These are phyloP conservation scores for Myxocyprinus asiaticus DNA, from an alignment of 2,113 vertebrate species.

Conservation along the genomic window DNA sequence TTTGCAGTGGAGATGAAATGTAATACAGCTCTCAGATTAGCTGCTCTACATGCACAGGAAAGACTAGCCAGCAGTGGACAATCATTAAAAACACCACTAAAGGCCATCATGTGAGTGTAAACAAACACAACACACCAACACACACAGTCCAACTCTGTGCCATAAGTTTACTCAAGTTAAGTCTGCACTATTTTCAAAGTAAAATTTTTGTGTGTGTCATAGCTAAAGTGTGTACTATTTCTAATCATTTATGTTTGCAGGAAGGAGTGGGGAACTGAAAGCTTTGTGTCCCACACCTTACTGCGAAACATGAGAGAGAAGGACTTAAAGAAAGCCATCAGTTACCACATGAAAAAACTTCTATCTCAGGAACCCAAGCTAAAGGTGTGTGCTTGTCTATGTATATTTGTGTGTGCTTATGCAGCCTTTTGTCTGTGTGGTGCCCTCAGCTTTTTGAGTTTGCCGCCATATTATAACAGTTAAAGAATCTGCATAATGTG, in stretches of 20 bases:
- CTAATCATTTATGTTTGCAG: conserved; percentile 65
- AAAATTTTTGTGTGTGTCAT: background rate
- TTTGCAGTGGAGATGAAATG: conserved; percentile 97
- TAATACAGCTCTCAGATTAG: conserved; percentile 86
- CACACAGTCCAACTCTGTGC: conserved; percentile 7
- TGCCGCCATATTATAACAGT: too few species aligned
- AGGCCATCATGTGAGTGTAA: conserved; percentile 88
- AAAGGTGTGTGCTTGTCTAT: conserved; percentile 73
- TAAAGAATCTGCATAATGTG: background rate
- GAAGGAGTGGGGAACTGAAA: conserved; percentile 97
- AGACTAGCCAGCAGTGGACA: conserved; percentile 85
- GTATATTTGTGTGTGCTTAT: background rate
- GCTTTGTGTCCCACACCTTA: conserved; percentile 93
- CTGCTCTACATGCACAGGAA: conserved; percentile 93
- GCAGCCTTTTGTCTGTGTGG: background rate
- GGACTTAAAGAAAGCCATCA: conserved; percentile 93
- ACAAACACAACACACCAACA: background rate
- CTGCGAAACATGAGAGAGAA: conserved; percentile 95
- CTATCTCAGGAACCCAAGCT: conserved; percentile 87
- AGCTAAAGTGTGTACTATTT: background rate
- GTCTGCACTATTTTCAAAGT: background rate
- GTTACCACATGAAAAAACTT: conserved; percentile 93
- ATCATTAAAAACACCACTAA: conserved; percentile 88
- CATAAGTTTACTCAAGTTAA: background rate
- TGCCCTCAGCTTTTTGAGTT: background rate